These are phyloP conservation scores for Petrophora chlorosata DNA, from an alignment of 2,888 invertebrate species.

Conservation along the genomic window DNA sequence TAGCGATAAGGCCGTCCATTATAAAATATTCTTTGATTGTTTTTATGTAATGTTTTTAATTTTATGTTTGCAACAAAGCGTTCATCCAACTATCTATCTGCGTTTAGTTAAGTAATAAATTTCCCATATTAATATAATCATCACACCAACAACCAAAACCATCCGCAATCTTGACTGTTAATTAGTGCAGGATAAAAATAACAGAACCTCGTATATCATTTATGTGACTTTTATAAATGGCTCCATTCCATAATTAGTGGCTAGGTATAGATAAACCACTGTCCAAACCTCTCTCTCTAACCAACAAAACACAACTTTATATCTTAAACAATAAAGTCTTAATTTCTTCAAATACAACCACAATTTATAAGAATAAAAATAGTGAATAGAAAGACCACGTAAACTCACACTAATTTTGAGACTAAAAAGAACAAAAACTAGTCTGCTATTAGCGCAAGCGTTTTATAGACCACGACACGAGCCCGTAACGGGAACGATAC, in stretches of 20 bases:
- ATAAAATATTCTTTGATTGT: too few relatives aligned
- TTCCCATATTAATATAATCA: too few relatives aligned
- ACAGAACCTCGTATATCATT: too few relatives aligned
- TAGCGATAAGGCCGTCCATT: too few relatives aligned
- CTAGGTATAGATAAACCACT: slow-evolving; percentile 9
- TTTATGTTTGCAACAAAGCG: too few relatives aligned
- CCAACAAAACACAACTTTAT: not conserved
- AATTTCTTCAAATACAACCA: slow-evolving; percentile 12
- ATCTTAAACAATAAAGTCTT: slow-evolving; percentile 6
- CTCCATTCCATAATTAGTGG: slow-evolving; percentile 1
- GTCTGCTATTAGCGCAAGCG: slow-evolving; percentile 50
- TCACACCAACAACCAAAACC: too few relatives aligned
- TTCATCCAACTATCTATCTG: too few relatives aligned
- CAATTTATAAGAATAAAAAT: slow-evolving; percentile 7
- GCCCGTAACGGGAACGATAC: slow-evolving; percentile 1
- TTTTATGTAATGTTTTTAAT: too few relatives aligned
- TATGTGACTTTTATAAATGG: slow-evolving; percentile 6
- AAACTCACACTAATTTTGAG: slow-evolving; percentile 49
- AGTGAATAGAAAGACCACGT: slow-evolving; percentile 23
- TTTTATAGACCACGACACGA: slow-evolving; percentile 30
- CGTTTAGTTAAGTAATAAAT: too few relatives aligned
- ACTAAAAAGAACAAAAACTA: slow-evolving; percentile 43
- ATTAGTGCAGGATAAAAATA: too few relatives aligned
- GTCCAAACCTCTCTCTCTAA: not conserved
- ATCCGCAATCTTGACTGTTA: too few relatives aligned